phyloP scores from a whole-genome alignment of 2,797 vertebrate genomes.

The Cephalopachus bancanus region DNA sequence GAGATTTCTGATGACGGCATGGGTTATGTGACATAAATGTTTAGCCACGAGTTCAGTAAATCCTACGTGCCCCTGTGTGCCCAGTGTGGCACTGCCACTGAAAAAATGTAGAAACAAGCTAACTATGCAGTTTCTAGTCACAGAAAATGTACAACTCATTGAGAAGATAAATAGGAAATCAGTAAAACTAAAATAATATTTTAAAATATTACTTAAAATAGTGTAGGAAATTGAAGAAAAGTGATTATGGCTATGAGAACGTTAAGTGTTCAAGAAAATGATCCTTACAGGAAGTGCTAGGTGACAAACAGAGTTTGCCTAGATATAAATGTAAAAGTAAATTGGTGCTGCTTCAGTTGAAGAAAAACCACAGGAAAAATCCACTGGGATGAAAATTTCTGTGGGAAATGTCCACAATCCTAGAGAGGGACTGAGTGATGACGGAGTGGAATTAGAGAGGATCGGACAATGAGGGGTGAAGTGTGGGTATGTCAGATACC shows the following conservation, averaged over 20 bases:
- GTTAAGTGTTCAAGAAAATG: conserved; percentile 5
- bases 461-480: not conserved
- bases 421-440: not conserved
- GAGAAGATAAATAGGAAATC: not conserved
- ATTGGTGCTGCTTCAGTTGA: not conserved
- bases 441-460: not conserved
- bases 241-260: not conserved
- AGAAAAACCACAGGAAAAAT: not conserved
- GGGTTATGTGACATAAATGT: not conserved
- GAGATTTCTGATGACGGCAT: not conserved
- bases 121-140: not conserved
- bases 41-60: not conserved
- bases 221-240: not conserved
- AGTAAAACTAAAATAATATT: not conserved
- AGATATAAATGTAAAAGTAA: not conserved
- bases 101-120: not conserved
- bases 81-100: not conserved
- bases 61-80: not conserved
- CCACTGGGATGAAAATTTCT: not conserved
- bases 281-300: not conserved
- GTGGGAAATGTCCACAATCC: not conserved
- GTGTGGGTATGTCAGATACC: not conserved
- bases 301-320: not conserved
- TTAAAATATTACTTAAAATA: not conserved
- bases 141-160: not conserved